Evolutionary conservation across 2,113 vertebrate species (phyloP).

Genomic region (Charadrius vociferus): DNA sequence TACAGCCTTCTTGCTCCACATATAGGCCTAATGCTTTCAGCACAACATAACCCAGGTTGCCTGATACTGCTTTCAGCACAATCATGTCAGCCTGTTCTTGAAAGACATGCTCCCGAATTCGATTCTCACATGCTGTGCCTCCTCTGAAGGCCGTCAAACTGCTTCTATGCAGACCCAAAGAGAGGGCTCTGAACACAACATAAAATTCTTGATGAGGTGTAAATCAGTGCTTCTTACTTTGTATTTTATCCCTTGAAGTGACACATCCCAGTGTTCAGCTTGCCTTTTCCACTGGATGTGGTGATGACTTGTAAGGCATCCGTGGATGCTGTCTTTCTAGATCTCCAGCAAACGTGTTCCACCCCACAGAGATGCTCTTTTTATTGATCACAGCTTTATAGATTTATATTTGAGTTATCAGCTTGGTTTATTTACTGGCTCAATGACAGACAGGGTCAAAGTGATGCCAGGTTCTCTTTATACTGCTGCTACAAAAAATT

Average conservation of each 20-base stretch:
- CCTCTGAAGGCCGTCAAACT: background rate
- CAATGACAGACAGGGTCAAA: background rate
- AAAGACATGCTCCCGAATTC: background rate
- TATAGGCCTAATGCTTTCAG: background rate
- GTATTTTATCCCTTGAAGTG: background rate
- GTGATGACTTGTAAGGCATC: background rate
- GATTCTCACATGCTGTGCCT: background rate
- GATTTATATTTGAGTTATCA: conserved; percentile 29
- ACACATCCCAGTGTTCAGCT: background rate
- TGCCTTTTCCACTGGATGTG: background rate
- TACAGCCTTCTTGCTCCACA: background rate
- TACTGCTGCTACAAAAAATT: background rate
- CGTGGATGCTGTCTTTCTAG: background rate
- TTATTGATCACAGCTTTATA: conserved; percentile 11
- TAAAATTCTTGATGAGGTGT: background rate
- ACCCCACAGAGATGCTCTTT: background rate
- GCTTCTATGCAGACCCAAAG: background rate
- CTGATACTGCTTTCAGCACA: background rate
- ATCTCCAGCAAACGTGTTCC: background rate
- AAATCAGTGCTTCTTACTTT: background rate
- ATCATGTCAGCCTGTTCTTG: background rate
- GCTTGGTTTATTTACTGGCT: background rate
- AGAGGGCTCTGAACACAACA: background rate
- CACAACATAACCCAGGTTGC: background rate
- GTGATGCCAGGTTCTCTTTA: background rate